phyloP scores from a whole-genome alignment of 2,797 vertebrate species.

The Aphelocoma californica region DNA sequence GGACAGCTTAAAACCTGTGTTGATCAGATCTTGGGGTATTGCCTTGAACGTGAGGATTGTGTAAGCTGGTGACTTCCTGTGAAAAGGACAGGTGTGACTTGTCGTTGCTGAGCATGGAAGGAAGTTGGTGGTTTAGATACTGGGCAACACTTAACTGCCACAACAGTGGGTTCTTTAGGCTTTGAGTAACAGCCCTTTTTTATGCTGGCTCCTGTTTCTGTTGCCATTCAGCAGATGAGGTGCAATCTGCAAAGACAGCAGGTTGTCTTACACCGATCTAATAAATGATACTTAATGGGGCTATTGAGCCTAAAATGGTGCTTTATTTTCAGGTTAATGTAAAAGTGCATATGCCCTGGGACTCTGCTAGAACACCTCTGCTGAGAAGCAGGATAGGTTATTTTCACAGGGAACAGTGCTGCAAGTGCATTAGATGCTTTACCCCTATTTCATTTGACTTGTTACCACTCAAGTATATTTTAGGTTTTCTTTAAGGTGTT shows the following conservation, averaged over 20 bases:
- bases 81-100: not conserved
- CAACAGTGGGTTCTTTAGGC: not conserved
- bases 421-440: not conserved
- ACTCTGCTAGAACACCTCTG: not conserved
- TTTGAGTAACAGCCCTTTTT: not conserved
- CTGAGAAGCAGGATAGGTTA: not conserved
- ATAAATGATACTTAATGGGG: not conserved
- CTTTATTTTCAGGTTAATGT: not conserved
- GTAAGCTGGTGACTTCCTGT: not conserved
- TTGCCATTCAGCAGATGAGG: not conserved
- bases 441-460: not conserved
- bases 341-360: not conserved
- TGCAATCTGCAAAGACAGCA: not conserved
- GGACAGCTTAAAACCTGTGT: not conserved
- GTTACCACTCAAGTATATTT: not conserved
- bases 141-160: not conserved
- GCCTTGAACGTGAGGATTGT: not conserved
- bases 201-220: not conserved
- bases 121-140: not conserved
- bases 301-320: not conserved
- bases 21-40: not conserved
- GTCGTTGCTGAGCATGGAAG: not conserved
- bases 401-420: not conserved
- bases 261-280: not conserved
- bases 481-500: not conserved